Conservation (phyloP, 2,888 invertebrate species). For the Rotaria sp. region DNA sequence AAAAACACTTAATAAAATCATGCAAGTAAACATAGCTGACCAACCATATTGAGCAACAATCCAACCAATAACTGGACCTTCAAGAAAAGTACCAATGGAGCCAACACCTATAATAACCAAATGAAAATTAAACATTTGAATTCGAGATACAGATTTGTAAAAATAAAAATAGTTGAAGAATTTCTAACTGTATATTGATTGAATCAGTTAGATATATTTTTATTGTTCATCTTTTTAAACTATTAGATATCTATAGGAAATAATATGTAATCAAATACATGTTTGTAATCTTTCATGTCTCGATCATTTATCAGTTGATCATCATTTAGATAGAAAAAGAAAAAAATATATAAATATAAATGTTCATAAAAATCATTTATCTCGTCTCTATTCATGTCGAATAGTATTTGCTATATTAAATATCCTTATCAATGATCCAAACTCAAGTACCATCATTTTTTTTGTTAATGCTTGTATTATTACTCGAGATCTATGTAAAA, state of each 20-base stretch:
- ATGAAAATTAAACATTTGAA: too few species aligned
- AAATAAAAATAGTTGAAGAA: too few species aligned
- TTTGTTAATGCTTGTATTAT: not conserved
- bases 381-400: not conserved
- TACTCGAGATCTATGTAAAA: not conserved
- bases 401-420: not conserved
- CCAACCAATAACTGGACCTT: constrained; percentile 57
- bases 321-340: not conserved
- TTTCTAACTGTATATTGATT: too few species aligned
- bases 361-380: not conserved
- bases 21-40: constrained; percentile 55
- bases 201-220: too few species aligned
- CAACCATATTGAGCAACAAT: constrained; percentile 55
- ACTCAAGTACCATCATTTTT: not conserved
- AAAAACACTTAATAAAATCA: constrained; percentile 52
- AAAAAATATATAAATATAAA: not conserved
- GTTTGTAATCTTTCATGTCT: not conserved
- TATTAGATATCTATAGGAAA: too few species aligned
- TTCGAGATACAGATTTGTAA: too few species aligned
- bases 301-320: not conserved
- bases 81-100: constrained; percentile 55
- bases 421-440: not conserved
- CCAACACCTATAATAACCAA: not conserved
- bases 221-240: too few species aligned
- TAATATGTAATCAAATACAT: not conserved